These are phyloP conservation scores for Notodonta ziczac DNA, from an alignment of 2,888 invertebrate genomes.

Conservation along the genomic window DNA sequence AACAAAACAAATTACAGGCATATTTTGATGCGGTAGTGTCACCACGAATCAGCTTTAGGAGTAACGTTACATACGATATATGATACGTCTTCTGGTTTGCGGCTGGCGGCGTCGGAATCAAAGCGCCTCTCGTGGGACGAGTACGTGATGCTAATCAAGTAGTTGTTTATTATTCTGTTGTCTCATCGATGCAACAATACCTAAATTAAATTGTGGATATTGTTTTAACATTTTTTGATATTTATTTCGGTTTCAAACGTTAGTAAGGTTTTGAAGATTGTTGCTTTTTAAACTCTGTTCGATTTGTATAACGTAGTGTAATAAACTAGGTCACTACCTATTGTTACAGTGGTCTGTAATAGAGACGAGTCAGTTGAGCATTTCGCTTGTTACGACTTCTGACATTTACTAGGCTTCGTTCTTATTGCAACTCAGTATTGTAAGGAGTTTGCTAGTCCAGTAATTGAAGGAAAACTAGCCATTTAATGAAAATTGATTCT, in stretches of 20 bases:
- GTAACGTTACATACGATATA: slow-evolving; percentile 16
- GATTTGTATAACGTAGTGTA: too few species aligned
- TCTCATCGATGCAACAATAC: slow-evolving; percentile 5
- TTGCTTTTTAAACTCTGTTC: too few species aligned
- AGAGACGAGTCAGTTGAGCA: slow-evolving; percentile 21
- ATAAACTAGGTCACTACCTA: too few species aligned
- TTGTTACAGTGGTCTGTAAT: not conserved
- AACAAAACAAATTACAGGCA: not conserved
- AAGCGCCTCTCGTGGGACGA: slow-evolving; percentile 20
- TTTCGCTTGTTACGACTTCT: slow-evolving; percentile 63
- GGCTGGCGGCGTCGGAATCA: slow-evolving; percentile 27
- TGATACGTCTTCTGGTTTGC: slow-evolving; percentile 28
- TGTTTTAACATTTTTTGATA: too few species aligned
- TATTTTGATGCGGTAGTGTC: not conserved
- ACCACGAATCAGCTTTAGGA: slow-evolving; percentile 15
- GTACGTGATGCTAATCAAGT: slow-evolving; percentile 37
- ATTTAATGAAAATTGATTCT: not conserved
- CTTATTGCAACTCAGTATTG: slow-evolving; percentile 41
- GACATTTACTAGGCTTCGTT: slow-evolving; percentile 64
- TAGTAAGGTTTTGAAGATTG: too few species aligned
- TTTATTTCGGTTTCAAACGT: too few species aligned
- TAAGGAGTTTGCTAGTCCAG: slow-evolving; percentile 11
- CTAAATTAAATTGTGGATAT: too few species aligned
- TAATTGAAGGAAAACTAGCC: not conserved
- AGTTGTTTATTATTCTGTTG: slow-evolving; percentile 33